Evolutionary conservation across 2,113 vertebrate species (phyloP).

Genomic region (Albula glossodonta): DNA sequence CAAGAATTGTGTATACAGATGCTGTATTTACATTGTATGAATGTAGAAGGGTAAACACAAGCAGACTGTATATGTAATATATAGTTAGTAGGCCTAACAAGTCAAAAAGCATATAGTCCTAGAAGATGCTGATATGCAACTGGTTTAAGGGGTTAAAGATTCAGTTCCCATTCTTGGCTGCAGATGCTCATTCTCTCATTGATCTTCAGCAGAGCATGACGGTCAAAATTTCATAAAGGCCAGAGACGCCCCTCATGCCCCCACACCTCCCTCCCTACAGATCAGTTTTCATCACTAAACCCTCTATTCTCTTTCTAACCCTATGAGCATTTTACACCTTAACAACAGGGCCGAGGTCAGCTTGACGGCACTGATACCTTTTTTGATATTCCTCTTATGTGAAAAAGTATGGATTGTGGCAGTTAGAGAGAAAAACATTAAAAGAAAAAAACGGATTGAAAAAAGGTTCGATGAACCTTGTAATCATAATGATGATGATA

Average conservation of each 20-base stretch:
- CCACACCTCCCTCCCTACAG: neutral
- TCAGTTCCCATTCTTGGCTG: neutral
- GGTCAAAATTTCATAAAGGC: neutral
- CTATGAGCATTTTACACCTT: neutral
- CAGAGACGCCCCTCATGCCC: too few relatives aligned
- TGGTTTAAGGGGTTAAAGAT: neutral
- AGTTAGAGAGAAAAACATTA: neutral
- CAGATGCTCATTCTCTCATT: neutral
- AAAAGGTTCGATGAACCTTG: neutral
- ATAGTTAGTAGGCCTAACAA: too few relatives aligned
- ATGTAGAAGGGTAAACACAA: too few relatives aligned
- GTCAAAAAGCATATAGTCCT: neutral
- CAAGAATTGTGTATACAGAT: too few relatives aligned
- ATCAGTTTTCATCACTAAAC: neutral
- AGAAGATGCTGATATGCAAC: neutral
- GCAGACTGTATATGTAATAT: too few relatives aligned
- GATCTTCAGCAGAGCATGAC: neutral
- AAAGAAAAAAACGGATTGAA: neutral
- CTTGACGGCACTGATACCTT: neutral
- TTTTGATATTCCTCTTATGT: neutral
- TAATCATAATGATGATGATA: slow-evolving; percentile 31
- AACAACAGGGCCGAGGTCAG: neutral
- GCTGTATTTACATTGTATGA: too few relatives aligned
- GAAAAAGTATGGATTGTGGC: neutral
- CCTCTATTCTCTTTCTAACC: neutral